Evolutionary conservation across 2,888 invertebrate species (phyloP), one percentile per base, ranked within the genome.

Genomic region (Yponomeuta sedellus): DNA sequence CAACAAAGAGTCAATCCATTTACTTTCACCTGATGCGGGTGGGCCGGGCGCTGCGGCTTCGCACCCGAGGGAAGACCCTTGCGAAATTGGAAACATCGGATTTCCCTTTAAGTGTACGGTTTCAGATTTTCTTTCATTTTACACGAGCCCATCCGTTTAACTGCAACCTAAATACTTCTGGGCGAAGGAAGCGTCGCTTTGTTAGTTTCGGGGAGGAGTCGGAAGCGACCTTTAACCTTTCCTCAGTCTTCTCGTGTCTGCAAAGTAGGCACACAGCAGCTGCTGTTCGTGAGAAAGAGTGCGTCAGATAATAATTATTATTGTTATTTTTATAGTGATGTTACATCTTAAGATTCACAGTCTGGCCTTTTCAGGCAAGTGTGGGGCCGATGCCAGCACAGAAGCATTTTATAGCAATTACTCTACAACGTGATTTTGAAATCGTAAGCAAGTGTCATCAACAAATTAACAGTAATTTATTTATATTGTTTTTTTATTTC

Each of bases 31-130:
- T 71, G 73, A 73, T 72, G 69, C 39, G 8, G 66, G 16, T 68
- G 61, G 71, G 71, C 71, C 70, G 65, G 66, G 20, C 22, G 57
- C 61, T 69, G 64, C 70, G 67, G 69, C 68, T 69, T 61, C 62
- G 57, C 67, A 64, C 73, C 73, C 73, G 44, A 59, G 73, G 72
- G 73, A 72, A 66, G 66, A 68, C 68, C 71, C 67, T 69, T 66
- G 70, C 69, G 70, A 75, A 77, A 77, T 76, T 75, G 75, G 72
- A 74, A 74, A 72, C 73, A 72, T 70, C 74, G 68, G 74, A 77
- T 76, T 73, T 75, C 72, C 64, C 66, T 73, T 69, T 71, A 71
- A 66, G 63, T 58, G 65, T 58, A 70, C 72, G 73, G 74, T 76
- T 71, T 71, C 67, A 64, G 66, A 69, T 70, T 72, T 67, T 66